phyloP scores from a whole-genome alignment of 1,140 invertebrate genomes.

The Phortica variegata region DNA sequence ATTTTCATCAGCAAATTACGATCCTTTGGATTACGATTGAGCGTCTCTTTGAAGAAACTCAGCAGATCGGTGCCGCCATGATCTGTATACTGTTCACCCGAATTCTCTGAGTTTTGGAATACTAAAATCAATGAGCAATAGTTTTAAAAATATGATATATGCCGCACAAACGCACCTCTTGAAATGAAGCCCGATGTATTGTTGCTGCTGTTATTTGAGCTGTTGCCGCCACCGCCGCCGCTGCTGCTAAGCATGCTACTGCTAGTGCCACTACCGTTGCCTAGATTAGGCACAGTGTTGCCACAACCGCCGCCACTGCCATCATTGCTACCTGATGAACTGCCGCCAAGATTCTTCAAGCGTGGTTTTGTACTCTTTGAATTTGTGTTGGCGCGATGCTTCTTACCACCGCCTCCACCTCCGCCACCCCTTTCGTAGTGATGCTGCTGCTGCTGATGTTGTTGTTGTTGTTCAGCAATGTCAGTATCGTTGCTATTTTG shows the following conservation, averaged over 20 bases:
- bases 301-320: conserved; percentile 14
- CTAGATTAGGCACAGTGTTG: conserved; percentile 8
- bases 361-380: conserved; percentile 55
- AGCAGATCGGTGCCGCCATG: conserved; percentile 80
- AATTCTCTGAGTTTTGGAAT: conserved; percentile 69
- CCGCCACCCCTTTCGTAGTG: conserved; percentile 33
- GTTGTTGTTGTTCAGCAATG: conserved; percentile 30
- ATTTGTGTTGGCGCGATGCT: conserved; percentile 60
- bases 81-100: conserved; percentile 76
- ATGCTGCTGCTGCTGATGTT: conserved; percentile 39
- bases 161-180: conserved; percentile 35
- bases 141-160: neutral
- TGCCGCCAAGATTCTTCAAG: conserved; percentile 48
- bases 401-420: conserved; percentile 51
- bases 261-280: conserved; percentile 1
- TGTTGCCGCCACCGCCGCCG: conserved; percentile 6
- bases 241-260: conserved; percentile 9
- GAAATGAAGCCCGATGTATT: conserved; percentile 55
- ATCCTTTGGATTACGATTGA: conserved; percentile 88
- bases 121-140: conserved; percentile 39
- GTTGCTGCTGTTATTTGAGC: conserved; percentile 45
- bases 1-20: conserved; percentile 80
- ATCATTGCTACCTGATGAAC: conserved; percentile 40
- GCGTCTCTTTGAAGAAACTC: conserved; percentile 84
- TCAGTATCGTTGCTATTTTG: conserved; percentile 43